These are phyloP conservation scores for Brachionichthys hirsutus DNA, from an alignment of 2,113 vertebrate genomes.

Conservation along the genomic window DNA sequence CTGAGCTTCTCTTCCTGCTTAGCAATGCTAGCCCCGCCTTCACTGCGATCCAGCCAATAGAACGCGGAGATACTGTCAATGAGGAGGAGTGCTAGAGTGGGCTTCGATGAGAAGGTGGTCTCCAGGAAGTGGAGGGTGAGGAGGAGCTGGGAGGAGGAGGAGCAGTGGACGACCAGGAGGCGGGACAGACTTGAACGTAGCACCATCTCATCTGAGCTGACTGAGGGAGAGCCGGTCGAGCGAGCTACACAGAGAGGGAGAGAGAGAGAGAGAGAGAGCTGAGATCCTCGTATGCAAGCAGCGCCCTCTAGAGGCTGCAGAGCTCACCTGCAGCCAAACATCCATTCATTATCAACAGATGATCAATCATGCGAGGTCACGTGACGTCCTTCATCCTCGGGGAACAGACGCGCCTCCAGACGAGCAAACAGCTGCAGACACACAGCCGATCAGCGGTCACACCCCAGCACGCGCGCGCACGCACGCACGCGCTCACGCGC, in stretches of 20 bases:
- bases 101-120: constrained; percentile 75
- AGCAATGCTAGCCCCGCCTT: constrained; percentile 80
- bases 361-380: not conserved
- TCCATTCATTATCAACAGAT: too few species aligned
- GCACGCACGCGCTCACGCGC: too few species aligned
- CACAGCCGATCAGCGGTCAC: too few species aligned
- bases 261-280: not conserved
- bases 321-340: too few species aligned
- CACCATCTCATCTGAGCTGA: constrained; percentile 65
- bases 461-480: too few species aligned
- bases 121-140: constrained; percentile 88
- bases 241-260: not conserved
- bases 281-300: too few species aligned
- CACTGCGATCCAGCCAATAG: constrained; percentile 90
- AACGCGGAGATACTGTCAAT: constrained; percentile 91
- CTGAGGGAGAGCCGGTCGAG: constrained; percentile 1
- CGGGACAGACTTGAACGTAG: constrained; percentile 82
- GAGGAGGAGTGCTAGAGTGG: constrained; percentile 82
- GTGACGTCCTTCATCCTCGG: constrained; percentile 77
- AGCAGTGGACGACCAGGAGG: constrained; percentile 83
- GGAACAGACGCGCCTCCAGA: constrained; percentile 86
- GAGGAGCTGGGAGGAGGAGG: constrained; percentile 83
- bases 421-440: constrained; percentile 84
- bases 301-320: too few species aligned
- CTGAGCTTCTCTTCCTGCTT: constrained; percentile 84